phyloP scores from a whole-genome alignment of 2,888 invertebrate species.

The Rhaphigaster nebulosa region DNA sequence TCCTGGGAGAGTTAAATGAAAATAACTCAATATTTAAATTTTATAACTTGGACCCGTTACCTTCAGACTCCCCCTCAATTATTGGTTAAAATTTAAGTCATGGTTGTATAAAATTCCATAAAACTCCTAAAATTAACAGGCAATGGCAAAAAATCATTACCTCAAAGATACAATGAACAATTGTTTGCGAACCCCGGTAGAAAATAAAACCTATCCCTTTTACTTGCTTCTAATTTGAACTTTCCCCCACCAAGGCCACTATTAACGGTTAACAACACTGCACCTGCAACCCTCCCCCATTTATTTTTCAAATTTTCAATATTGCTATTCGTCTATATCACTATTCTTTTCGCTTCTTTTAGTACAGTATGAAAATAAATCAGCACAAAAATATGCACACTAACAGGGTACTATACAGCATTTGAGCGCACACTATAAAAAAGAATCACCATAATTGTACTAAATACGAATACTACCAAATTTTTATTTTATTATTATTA shows the following conservation, averaged over 20 bases:
- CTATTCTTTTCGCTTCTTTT: constrained; percentile 54
- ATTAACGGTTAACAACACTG: background rate
- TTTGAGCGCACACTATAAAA: constrained; percentile 56
- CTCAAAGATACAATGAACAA: background rate
- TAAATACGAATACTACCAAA: constrained; percentile 40
- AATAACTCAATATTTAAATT: too few relatives aligned
- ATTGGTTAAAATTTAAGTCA: background rate
- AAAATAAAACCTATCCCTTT: constrained; percentile 21
- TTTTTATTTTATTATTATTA: constrained; percentile 1
- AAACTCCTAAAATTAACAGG: background rate
- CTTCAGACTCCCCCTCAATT: background rate
- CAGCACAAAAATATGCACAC: constrained; percentile 58
- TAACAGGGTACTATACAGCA: constrained; percentile 58
- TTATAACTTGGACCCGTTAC: background rate
- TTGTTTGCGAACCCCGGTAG: background rate
- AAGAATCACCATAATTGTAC: constrained; percentile 39
- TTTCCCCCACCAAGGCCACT: constrained; percentile 55
- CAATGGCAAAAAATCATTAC: background rate
- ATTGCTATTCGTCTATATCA: constrained; percentile 59
- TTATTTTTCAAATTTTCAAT: background rate
- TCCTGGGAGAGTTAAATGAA: too few relatives aligned
- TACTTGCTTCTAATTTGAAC: constrained; percentile 40
- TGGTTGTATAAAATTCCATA: background rate
- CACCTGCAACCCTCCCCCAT: background rate
- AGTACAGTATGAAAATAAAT: constrained; percentile 57